Conservation (phyloP, 2,113 vertebrate genomes). For the Mesembrinibis cayennensis region DNA sequence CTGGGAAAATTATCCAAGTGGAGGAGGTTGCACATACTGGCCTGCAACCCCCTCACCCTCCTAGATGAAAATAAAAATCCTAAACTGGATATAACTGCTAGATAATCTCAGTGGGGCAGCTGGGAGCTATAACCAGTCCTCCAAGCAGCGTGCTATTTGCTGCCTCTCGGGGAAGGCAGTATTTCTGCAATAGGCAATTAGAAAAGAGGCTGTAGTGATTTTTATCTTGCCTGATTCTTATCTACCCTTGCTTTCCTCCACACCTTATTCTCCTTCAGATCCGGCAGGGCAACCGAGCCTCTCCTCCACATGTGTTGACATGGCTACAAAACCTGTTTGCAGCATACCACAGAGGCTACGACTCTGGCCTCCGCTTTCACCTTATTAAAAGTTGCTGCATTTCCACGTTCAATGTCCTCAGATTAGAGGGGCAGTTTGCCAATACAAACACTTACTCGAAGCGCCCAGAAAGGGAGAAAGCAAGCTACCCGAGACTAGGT, state of each 20-base stretch:
- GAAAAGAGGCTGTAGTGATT: slow-evolving; percentile 7
- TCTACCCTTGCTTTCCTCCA: slow-evolving; percentile 5
- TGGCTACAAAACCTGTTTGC: slow-evolving; percentile 41
- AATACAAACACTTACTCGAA: slow-evolving; percentile 7
- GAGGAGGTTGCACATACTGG: neutral
- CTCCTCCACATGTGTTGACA: slow-evolving; percentile 12
- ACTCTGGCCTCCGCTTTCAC: neutral
- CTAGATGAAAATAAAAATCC: slow-evolving; percentile 24
- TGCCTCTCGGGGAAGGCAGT: neutral
- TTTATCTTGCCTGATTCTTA: neutral
- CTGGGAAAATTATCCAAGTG: neutral
- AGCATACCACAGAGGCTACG: neutral
- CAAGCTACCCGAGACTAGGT: neutral
- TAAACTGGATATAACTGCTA: neutral
- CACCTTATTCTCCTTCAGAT: neutral
- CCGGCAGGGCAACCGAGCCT: neutral
- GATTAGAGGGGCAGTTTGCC: slow-evolving; percentile 22
- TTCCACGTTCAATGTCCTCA: neutral
- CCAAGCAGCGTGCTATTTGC: neutral
- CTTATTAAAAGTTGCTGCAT: slow-evolving; percentile 27
- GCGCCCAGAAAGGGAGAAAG: neutral
- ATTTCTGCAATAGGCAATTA: neutral
- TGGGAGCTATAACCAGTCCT: slow-evolving; percentile 24
- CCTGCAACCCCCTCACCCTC: neutral
- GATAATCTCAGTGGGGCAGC: slow-evolving; percentile 1